Evolutionary conservation across 2,888 invertebrate genomes (phyloP).

Genomic region (Autographa gamma): DNA sequence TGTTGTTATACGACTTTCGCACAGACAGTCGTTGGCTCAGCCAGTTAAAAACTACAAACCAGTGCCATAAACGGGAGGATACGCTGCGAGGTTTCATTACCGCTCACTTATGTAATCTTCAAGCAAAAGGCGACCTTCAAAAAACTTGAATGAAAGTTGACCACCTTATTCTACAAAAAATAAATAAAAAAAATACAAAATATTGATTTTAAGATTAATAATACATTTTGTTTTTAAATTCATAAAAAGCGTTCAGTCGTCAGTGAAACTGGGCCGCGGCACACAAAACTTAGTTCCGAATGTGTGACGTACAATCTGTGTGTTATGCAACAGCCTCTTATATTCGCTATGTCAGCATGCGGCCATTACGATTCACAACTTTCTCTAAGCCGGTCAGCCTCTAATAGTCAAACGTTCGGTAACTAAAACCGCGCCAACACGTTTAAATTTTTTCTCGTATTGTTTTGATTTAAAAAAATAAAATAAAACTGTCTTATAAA

Average conservation of each 20-base stretch:
- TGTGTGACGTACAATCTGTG: slow-evolving; percentile 37
- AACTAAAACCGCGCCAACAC: slow-evolving; percentile 44
- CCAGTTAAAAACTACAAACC: background rate
- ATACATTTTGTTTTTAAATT: background rate
- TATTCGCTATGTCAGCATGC: slow-evolving; percentile 44
- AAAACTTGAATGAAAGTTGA: slow-evolving; percentile 4
- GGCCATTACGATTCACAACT: slow-evolving; percentile 53
- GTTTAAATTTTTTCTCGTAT: slow-evolving; percentile 6
- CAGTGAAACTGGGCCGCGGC: slow-evolving; percentile 34
- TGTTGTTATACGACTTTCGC: background rate
- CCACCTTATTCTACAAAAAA: background rate
- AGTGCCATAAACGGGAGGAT: slow-evolving; percentile 2
- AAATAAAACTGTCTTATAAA: background rate
- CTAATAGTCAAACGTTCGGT: slow-evolving; percentile 43
- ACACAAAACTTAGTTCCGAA: slow-evolving; percentile 26
- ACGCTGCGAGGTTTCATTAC: background rate
- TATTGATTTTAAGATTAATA: background rate
- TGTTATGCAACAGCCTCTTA: slow-evolving; percentile 42
- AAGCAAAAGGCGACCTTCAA: slow-evolving; percentile 4
- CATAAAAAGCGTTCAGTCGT: slow-evolving; percentile 12
- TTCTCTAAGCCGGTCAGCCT: slow-evolving; percentile 59
- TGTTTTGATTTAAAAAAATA: background rate
- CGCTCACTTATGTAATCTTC: slow-evolving; percentile 2
- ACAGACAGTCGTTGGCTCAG: background rate
- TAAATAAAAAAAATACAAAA: background rate